These are phyloP conservation scores for Nymphalis polychloros DNA, from an alignment of 2,888 invertebrate genomes.

Conservation along the genomic window DNA sequence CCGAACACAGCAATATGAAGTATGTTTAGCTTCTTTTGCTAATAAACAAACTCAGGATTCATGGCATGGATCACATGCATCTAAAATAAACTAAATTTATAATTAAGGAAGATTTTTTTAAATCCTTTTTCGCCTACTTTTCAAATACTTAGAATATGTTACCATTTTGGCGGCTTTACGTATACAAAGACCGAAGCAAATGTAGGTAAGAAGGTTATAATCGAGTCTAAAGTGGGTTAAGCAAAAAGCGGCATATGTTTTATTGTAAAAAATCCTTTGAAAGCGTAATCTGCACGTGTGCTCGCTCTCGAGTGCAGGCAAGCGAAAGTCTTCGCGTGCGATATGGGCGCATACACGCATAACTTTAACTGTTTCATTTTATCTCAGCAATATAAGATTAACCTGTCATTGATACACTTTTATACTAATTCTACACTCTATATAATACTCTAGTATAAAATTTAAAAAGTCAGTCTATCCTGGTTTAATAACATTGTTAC, in stretches of 20 bases:
- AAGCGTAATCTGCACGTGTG: slow-evolving; percentile 76
- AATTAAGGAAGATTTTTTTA: background rate
- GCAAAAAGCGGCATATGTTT: slow-evolving; percentile 81
- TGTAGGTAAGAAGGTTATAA: slow-evolving; percentile 82
- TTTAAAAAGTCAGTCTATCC: too few species aligned
- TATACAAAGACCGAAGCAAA: slow-evolving; percentile 73
- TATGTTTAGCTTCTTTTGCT: too few species aligned
- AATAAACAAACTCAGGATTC: too few species aligned
- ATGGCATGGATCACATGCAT: too few species aligned
- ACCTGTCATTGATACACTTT: too few species aligned
- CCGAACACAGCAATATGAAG: too few species aligned
- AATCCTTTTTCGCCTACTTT: slow-evolving; percentile 9
- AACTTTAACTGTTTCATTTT: slow-evolving; percentile 22
- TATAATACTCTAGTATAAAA: too few species aligned
- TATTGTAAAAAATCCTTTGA: slow-evolving; percentile 78
- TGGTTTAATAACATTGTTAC: too few species aligned
- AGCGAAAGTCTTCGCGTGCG: slow-evolving; percentile 65
- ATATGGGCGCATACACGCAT: slow-evolving; percentile 35
- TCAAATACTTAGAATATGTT: slow-evolving; percentile 31
- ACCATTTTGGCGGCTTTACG: slow-evolving; percentile 57
- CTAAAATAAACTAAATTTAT: too few species aligned
- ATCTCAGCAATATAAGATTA: background rate
- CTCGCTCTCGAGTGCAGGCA: slow-evolving; percentile 56
- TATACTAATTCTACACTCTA: too few species aligned
- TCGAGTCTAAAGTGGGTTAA: slow-evolving; percentile 80